Evolutionary conservation across 2,113 vertebrate genomes (phyloP).

Genomic region (Serinus canaria): DNA sequence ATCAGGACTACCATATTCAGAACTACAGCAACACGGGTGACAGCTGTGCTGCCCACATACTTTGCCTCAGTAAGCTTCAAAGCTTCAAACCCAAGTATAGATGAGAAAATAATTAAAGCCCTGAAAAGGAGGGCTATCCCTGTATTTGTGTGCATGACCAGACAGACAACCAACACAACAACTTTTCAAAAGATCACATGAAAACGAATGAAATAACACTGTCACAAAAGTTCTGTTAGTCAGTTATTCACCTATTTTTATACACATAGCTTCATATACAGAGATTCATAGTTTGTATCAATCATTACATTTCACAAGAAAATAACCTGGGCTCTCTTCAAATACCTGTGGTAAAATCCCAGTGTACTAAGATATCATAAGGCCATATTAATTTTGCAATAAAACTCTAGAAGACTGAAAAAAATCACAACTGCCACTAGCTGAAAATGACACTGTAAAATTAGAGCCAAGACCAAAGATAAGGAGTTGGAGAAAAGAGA

Average conservation of each 20-base stretch:
- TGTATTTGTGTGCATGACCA: not conserved
- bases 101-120: constrained; percentile 72
- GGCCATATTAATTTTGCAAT: constrained; percentile 11
- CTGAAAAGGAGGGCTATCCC: constrained; percentile 29
- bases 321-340: not conserved
- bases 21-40: constrained; percentile 53
- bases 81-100: constrained; percentile 60
- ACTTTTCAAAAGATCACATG: not conserved
- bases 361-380: not conserved
- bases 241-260: not conserved
- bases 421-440: not conserved
- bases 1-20: constrained; percentile 28
- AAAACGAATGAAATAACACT: not conserved
- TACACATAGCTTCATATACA: not conserved
- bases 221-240: not conserved
- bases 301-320: not conserved
- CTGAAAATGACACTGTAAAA: not conserved
- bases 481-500: not conserved
- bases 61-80: constrained; percentile 67
- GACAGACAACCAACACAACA: not conserved
- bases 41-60: constrained; percentile 70
- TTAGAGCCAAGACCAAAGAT: not conserved
- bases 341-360: not conserved
- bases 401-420: not conserved
- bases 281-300: not conserved